Conservation (phyloP, 2,888 invertebrate genomes). For the Coecobrya sp. region DNA sequence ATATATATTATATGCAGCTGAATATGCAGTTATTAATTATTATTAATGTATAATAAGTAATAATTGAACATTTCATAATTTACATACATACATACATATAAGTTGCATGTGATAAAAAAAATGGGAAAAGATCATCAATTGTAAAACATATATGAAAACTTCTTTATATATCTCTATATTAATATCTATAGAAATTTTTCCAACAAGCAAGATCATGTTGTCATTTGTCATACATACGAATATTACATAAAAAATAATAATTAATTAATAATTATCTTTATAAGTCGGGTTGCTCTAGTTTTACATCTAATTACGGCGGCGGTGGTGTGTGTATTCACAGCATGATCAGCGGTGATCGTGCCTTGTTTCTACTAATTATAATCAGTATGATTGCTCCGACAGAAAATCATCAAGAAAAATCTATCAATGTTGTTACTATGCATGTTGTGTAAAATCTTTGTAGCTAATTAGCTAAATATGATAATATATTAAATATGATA, state of each 20-base stretch:
- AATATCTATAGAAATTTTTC: slow-evolving; percentile 7
- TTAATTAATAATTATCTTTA: not conserved
- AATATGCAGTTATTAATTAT: not conserved
- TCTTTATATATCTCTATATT: slow-evolving; percentile 25
- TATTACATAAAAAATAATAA: slow-evolving; percentile 10
- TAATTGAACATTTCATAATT: slow-evolving; percentile 46
- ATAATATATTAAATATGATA: slow-evolving; percentile 6
- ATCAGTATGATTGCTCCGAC: slow-evolving; percentile 48
- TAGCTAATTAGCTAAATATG: slow-evolving; percentile 46
- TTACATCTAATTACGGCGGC: not conserved
- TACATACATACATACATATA: slow-evolving; percentile 39
- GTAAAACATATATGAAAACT: slow-evolving; percentile 31
- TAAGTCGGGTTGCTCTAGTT: slow-evolving; percentile 45
- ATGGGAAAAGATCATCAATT: slow-evolving; percentile 33
- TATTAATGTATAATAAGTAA: slow-evolving; percentile 37
- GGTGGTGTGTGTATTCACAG: slow-evolving; percentile 70
- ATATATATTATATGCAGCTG: slow-evolving; percentile 28
- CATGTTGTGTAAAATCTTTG: slow-evolving; percentile 40
- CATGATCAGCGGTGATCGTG: slow-evolving; percentile 80
- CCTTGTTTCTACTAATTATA: slow-evolving; percentile 59
- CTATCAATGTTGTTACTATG: slow-evolving; percentile 42
- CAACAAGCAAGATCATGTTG: slow-evolving; percentile 58
- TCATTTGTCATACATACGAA: slow-evolving; percentile 43
- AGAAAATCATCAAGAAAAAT: slow-evolving; percentile 29
- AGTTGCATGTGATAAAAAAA: slow-evolving; percentile 73